Conservation (phyloP, 2,113 vertebrate species). For the Brevimyrus niger region DNA sequence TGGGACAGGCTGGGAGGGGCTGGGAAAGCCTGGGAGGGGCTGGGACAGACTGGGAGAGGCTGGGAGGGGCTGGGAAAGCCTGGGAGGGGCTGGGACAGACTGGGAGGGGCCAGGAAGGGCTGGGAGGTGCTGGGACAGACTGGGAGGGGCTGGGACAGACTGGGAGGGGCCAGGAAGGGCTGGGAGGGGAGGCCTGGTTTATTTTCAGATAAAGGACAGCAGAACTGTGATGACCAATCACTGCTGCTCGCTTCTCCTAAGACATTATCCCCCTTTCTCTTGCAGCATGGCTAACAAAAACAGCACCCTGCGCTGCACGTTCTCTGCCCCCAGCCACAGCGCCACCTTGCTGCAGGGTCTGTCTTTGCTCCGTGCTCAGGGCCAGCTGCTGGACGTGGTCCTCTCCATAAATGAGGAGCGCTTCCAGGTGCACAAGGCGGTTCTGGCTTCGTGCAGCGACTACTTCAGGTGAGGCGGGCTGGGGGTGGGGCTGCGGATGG, state of each 20-base stretch:
- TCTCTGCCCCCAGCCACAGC: conserved; percentile 89
- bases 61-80: background rate
- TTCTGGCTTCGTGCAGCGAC: conserved; percentile 95
- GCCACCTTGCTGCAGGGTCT: conserved; percentile 83
- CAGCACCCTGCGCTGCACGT: conserved; percentile 80
- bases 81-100: background rate
- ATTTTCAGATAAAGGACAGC: background rate
- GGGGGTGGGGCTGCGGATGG: background rate
- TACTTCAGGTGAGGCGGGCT: conserved; percentile 79
- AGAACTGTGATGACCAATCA: background rate
- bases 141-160: too few relatives aligned
- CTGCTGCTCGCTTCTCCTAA: background rate
- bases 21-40: too few relatives aligned
- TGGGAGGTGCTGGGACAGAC: background rate
- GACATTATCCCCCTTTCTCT: conserved; percentile 30
- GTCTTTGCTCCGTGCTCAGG: conserved; percentile 77
- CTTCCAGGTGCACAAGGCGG: conserved; percentile 91
- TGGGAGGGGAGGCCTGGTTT: background rate
- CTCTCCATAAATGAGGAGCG: conserved; percentile 83
- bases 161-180: too few relatives aligned
- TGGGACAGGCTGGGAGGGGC: background rate
- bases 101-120: background rate
- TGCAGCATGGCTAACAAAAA: conserved; percentile 88
- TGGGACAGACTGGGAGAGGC: background rate
- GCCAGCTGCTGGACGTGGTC: conserved; percentile 88